Evolutionary conservation across 2,113 vertebrate genomes (phyloP), one percentile per base, ranked within the genome.

Genomic region (Monopterus albus): DNA sequence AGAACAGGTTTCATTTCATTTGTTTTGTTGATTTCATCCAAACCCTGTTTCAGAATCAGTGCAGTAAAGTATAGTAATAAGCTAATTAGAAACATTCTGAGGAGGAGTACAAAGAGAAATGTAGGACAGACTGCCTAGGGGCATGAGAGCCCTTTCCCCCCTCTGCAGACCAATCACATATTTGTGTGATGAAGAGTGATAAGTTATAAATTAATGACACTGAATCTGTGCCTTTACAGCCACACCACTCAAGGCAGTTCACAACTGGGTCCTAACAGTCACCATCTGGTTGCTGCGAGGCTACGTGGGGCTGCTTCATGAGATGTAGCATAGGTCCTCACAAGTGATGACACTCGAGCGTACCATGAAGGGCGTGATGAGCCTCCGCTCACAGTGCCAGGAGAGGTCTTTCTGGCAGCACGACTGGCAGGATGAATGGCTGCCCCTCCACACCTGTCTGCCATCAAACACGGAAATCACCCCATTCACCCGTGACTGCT

Each of bases 391-490:
- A 9, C 74, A 3, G 29, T 10, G 72, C 68, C 88, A 82, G 55
- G 61, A 81, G 62, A 73, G 84, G 77, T 74, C 77, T 63, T 57
- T 71, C 45, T 69, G 62, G 47, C 66, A 66, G 29, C 52, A 8
- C n/a, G 13, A 59, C n/a, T 40, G 31, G 43, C 61, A 51, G 80
- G 25, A 73, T 35, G 65, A 66, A 33, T 12, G 69, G 38, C 57
- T 55, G 57, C 51, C 40, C 18, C 62, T 65, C 67, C 60, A 26
- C 75, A 83, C 74, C 85, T 83, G 83, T 43, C 71, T 33, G 52
- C 69, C 28, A 79, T 82, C 75, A 79, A 75, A 79, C 64, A 79
- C 78, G 74, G 62, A 84, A 82, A 85, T 78, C 47, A 43, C 28
- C 55, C 62, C 50, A 59, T 74, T 82, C 72, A 65, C 18, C 69